Evolutionary conservation across 2,113 vertebrate genomes (phyloP).

Genomic region (Gila orcuttii): DNA sequence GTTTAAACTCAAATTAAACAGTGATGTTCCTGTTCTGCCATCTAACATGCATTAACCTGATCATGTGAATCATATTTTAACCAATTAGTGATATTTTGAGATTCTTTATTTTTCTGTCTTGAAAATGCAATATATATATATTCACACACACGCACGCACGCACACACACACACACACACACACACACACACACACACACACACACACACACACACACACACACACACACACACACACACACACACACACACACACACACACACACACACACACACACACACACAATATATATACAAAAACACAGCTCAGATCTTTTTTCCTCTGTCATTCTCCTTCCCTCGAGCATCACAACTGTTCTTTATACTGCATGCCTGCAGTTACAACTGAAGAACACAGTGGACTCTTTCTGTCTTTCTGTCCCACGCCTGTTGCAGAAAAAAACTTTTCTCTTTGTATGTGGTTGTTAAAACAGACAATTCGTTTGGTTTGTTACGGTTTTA

Average conservation of each 20-base stretch:
- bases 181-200: no score
- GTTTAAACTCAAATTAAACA: not conserved
- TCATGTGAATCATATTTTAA: not conserved
- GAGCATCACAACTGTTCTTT: slow-evolving; percentile 29
- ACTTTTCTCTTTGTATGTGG: not conserved
- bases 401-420: not conserved
- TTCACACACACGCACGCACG: no score
- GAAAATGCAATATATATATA: no score
- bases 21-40: not conserved
- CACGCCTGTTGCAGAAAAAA: not conserved
- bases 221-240: no score
- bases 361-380: not conserved
- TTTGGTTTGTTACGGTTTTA: not conserved
- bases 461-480: slow-evolving; percentile 6
- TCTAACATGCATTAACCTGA: not conserved
- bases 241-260: not conserved
- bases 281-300: not conserved
- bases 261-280: not conserved
- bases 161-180: no score
- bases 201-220: not conserved
- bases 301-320: not conserved
- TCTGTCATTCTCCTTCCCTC: slow-evolving; percentile 22
- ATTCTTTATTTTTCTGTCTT: no score
- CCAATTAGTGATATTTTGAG: no score
- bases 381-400: not conserved